Base-by-base conservation (phyloP, 30 jellyfish, hydroid and myxozoan species). In the Cassiopea andromeda region DNA sequence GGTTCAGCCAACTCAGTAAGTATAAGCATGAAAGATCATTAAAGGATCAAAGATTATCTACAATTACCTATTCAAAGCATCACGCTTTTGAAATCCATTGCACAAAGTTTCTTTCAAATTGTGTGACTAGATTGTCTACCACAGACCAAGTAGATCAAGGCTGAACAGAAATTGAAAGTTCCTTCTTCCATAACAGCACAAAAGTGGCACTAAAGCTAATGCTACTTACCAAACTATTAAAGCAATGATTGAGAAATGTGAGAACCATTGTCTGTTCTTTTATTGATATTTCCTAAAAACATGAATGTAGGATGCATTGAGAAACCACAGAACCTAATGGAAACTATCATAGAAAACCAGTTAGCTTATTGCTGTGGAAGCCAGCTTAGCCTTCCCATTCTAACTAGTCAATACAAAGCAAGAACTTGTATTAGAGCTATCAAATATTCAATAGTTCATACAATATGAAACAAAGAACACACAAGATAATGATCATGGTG, bases 201-300 rank as follows among this genome's bases (percentile, higher is more conserved):
- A 27, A 27, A 27, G 38, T 27, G 38, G 38, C 38, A 54, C 12
- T 10, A 16, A 64, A 5, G 15, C 2, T 17, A 2, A 64, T 9
- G 15, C 5, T 54, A 83, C 97, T 48, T 74, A 94, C 98, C 96
- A 94, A 78, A 72, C 98, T 94, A 88, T 94, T 94, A 84, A 94
- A 94, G 71, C 98, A 94, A 58, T 95, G 93, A 7, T 88, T 90
- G 46, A 94, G 91, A 88, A 94, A 94, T 27, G 89, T 72, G 18
- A 87, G 90, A 43, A 82, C 88, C 59, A 78, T 94, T 7, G 94
- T 87, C 71, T 83, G 92, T 69, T 93, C 98, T 18, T 85, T 84
- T 14, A 93, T 88, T 47, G 98, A 88, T 16, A 88, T 64, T 76
- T 89, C 97, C 97, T 82, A 61, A 73, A 77, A 60, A 59, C 38